These are phyloP conservation scores for Acanthurus lineatus DNA, from an alignment of 2,797 vertebrate genomes.

Conservation along the genomic window DNA sequence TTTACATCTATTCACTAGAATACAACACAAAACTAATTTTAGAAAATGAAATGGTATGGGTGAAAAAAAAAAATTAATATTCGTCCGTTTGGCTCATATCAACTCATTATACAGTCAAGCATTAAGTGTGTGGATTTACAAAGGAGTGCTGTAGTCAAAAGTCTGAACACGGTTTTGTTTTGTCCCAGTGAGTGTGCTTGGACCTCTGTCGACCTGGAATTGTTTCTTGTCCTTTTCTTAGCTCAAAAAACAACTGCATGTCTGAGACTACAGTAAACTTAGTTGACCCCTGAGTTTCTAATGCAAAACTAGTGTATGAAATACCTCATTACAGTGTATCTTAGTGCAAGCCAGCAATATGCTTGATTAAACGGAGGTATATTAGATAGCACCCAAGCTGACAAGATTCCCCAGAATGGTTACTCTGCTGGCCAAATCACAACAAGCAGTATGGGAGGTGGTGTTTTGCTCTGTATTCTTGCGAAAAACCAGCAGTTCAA, in stretches of 20 bases:
- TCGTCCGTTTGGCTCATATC: slow-evolving; percentile 86
- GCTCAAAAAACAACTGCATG: slow-evolving; percentile 79
- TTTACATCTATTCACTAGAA: slow-evolving; percentile 81
- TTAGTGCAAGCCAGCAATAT: slow-evolving; percentile 92
- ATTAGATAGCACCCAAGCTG: slow-evolving; percentile 90
- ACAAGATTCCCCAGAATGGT: slow-evolving; percentile 79
- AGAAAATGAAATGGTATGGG: slow-evolving; percentile 55
- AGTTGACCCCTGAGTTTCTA: slow-evolving; percentile 91
- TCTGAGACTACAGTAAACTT: slow-evolving; percentile 89
- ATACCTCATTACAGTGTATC: slow-evolving; percentile 90
- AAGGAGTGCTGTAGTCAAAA: slow-evolving; percentile 85
- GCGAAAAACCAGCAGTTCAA: slow-evolving; percentile 89
- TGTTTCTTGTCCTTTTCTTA: slow-evolving; percentile 65
- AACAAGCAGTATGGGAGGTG: slow-evolving; percentile 80
- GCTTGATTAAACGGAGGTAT: slow-evolving; percentile 89
- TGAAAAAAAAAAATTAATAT: slow-evolving; percentile 48
- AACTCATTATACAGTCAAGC: slow-evolving; percentile 80
- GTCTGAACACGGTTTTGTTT: slow-evolving; percentile 71
- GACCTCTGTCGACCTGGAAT: slow-evolving; percentile 77
- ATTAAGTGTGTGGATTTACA: slow-evolving; percentile 81
- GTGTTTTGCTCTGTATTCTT: slow-evolving; percentile 76
- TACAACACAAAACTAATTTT: slow-evolving; percentile 69
- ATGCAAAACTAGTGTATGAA: slow-evolving; percentile 90
- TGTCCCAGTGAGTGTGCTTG: slow-evolving; percentile 82
- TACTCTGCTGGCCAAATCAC: slow-evolving; percentile 80